phyloP scores from a whole-genome alignment of 2,113 vertebrate genomes.

The Podarcis cretensis region DNA sequence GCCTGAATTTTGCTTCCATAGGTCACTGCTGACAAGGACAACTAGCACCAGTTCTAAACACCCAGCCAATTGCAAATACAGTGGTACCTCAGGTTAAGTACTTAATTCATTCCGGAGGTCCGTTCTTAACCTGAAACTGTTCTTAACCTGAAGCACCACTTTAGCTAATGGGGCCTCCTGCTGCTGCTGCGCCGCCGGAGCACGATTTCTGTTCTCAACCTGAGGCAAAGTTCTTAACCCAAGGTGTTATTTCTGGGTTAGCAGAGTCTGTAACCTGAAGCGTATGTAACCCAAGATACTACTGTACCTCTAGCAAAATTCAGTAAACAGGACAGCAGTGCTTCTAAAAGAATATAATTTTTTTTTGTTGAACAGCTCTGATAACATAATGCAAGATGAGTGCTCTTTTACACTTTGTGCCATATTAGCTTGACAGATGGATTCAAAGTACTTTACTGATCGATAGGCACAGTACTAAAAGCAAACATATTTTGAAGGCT shows the following conservation, averaged over 20 bases:
- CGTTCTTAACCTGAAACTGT: no score
- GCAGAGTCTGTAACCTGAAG: no score
- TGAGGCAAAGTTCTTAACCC: no score
- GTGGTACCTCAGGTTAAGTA: no score
- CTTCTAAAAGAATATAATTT: neutral
- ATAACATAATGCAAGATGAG: neutral
- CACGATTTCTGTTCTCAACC: no score
- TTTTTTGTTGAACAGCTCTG: neutral
- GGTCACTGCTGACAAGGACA: neutral
- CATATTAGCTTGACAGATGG: neutral
- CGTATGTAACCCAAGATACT: no score
- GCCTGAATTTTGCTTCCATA: neutral
- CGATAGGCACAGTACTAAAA: neutral
- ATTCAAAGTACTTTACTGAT: neutral
- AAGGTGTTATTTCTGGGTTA: no score
- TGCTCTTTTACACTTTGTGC: neutral
- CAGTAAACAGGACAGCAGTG: neutral
- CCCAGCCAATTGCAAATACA: neutral
- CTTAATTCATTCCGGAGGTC: no score
- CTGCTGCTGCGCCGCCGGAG: accelerated
- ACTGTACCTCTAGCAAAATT: neutral
- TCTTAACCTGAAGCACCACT: no score
- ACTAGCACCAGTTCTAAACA: neutral
- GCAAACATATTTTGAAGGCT: neutral
- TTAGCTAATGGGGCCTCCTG: no score